Base-by-base conservation (phyloP, 35 echinoderm and acorn worm species). In the Diadema setosum region DNA sequence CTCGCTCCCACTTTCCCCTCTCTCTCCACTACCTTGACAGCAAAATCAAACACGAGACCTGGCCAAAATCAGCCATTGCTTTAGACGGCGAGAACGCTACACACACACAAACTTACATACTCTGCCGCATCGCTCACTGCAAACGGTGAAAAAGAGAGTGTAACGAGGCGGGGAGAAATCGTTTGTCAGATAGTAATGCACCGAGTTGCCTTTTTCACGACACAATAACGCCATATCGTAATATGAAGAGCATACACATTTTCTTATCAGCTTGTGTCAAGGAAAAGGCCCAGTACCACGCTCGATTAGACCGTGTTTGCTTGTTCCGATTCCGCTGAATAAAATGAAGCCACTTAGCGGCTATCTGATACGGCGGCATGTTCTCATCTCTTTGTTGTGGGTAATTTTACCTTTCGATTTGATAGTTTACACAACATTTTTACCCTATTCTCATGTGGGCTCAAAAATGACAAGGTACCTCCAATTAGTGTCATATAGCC, bases 351-450 rank as follows among this genome's bases (percentile, higher is more conserved):
- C 73, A 78, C 36, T 78, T 78, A 35, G 3, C 24, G 73, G 73
- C 73, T 26, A 78, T 78, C 12, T 41, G 73, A 78, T 78, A 39
- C 40, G n/a, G 73, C 73, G 73, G 73, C 73, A 16, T 39, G 33
- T 78, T 35, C 27, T 42, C 73, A 78, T 42, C 35, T 78, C 73
- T 43, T 78, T 78, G 73, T 78, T 2, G n/a, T 34, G 40, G 73
- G 73, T 78, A 78, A 78, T 78, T 78, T 78, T 78, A 78, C 73
- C 73, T 78, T 78, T 20, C 73, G 73, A 44, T 78, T 78, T 78
- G 73, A 78, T 78, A 78, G 73, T 78, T 78, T 78, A 78, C 73
- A 9, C 40, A 78, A n/a, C 73, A 78, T 78, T 78, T 78, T 78
- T n/a, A 78, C 9, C 73, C 12, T 44, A 78, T 39, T 78, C 73